Base-by-base conservation (phyloP, 1,140 invertebrate genomes). In the Caenorhabditis tropicalis region DNA sequence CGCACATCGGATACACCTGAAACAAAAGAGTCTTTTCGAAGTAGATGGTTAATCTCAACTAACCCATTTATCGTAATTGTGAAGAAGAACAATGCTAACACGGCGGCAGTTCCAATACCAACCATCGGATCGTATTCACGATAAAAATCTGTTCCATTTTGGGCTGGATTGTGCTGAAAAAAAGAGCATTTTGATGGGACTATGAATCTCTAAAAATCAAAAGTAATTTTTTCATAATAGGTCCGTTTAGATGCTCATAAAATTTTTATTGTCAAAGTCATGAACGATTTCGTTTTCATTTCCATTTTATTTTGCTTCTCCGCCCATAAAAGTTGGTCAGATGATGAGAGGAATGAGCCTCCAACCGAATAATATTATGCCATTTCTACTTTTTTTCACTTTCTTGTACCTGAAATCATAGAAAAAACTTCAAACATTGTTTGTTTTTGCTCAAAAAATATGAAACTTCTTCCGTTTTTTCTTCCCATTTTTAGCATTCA, bases 51-150 rank as follows among this genome's bases (percentile, higher is more conserved):
- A 65, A 65, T 65, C 33, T 65, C 31, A n/a, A 82, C 81, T 82
- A 87, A 70, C 36, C 88, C 85, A 84, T 88, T 88, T 15, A 90
- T 82, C 31, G 88, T 85, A 74, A 89, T 70, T 9, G 89, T 36
- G 16, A 87, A 65, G 56, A 89, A 89, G 58, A 89, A 86, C 15
- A 82, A 31, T 36, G 88, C 56, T 15, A 89, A 81, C 21, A 90
- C 89, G 3, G 81, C 84, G n/a, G 87, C 88, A 0, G 88, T 89
- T 15, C 86, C 89, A 43, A 89, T 81, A 24, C 88, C 88, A 58
- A 89, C 85, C 84, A 87, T 86, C n/a, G 89, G 88, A 83, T 89
- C 88, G 60, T 89, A 89, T 36, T 65, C 83, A 24, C 46, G 16
- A 83, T 88, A 89, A 33, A 89, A 89, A 51, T 89, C 88, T 27